Evolutionary conservation across 2,888 invertebrate species (phyloP).

Genomic region (Drosophila emarginata): DNA sequence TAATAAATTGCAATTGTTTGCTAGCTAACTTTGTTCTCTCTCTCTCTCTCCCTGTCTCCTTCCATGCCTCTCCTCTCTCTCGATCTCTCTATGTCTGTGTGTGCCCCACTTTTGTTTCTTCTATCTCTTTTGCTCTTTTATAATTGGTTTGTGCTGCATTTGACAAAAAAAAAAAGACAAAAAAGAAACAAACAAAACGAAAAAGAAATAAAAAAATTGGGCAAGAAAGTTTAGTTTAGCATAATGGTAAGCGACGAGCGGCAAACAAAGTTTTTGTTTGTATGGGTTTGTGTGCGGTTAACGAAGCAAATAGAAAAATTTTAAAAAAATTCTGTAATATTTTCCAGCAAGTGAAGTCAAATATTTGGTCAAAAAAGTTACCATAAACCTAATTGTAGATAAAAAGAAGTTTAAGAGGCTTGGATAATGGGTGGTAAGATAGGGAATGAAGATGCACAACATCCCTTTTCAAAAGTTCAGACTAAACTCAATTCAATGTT

Average conservation of each 20-base stretch:
- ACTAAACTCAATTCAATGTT: constrained; percentile 39
- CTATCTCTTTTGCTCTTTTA: constrained; percentile 50
- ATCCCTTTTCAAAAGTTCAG: constrained; percentile 24
- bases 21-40: constrained; percentile 60
- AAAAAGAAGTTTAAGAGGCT: neutral
- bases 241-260: constrained; percentile 58
- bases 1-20: constrained; percentile 78
- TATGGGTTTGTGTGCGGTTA: constrained; percentile 63
- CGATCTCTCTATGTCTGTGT: constrained; percentile 2
- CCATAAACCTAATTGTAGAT: constrained; percentile 56
- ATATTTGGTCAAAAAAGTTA: constrained; percentile 57
- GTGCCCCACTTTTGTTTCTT: constrained; percentile 46
- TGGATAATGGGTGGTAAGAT: neutral
- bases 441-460: constrained; percentile 8
- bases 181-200: constrained; percentile 18
- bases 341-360: constrained; percentile 34
- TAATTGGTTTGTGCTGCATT: constrained; percentile 76
- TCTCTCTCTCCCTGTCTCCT: constrained; percentile 16
- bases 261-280: constrained; percentile 58
- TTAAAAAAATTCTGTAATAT: constrained; percentile 35
- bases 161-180: constrained; percentile 56
- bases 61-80: constrained; percentile 17
- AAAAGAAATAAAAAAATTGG: constrained; percentile 18
- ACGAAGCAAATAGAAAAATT: constrained; percentile 69
- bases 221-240: constrained; percentile 61